Percentiles rank a stretch among this genome's conserved stretches.
phyloP scores from a whole-genome alignment of 92 coral and sea anemone species.

The Epizoanthus illoricatus region DNA sequence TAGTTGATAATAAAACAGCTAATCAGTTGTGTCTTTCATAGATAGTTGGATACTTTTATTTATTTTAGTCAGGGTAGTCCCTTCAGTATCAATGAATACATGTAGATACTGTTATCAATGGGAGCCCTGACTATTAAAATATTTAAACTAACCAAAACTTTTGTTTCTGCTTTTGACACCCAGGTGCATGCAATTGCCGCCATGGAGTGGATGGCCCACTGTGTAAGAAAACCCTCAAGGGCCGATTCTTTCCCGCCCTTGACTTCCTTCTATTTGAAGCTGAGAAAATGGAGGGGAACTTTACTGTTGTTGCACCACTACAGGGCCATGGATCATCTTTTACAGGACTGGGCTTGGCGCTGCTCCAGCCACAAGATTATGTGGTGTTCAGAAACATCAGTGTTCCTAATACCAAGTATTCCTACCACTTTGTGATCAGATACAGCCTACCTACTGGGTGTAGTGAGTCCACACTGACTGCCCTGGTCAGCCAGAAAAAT shows the following conservation, averaged over 20 bases:
- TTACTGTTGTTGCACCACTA: constrained; percentile 43
- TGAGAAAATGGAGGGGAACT: constrained; percentile 55
- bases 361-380: constrained; percentile 35
- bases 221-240: constrained; percentile 56
- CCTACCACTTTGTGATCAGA: constrained; percentile 59
- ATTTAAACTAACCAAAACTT: too few relatives aligned
- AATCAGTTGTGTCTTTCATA: too few relatives aligned
- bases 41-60: too few relatives aligned
- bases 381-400: constrained; percentile 38
- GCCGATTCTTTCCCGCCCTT: constrained; percentile 65
- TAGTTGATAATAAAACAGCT: too few relatives aligned
- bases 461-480: constrained; percentile 8
- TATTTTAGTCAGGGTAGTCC: too few relatives aligned
- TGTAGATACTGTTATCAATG: too few relatives aligned
- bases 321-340: constrained; percentile 47
- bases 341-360: constrained; percentile 77
- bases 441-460: constrained; percentile 54
- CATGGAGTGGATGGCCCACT: constrained; percentile 66
- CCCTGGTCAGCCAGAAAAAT: neutral
- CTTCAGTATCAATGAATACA: too few relatives aligned
- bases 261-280: constrained; percentile 76
- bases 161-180: neutral
- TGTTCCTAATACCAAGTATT: constrained; percentile 39
- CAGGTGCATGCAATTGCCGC: constrained; percentile 82
- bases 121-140: too few relatives aligned